Evolutionary conservation across 2,888 invertebrate genomes (phyloP).

Genomic region (Acronicta leporina): DNA sequence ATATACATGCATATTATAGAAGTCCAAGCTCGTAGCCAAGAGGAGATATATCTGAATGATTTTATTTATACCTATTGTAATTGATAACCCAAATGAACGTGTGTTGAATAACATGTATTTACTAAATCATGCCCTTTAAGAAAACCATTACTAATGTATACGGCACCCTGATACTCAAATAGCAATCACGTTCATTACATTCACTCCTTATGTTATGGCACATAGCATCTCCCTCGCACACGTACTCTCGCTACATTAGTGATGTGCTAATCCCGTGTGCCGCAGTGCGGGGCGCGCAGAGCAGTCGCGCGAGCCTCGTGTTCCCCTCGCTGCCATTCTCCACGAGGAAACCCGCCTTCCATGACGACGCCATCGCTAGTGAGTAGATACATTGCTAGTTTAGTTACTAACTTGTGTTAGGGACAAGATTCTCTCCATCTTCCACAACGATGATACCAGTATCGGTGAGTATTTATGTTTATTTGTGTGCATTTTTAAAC

Average conservation of each 20-base stretch:
- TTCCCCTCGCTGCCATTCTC: slow-evolving; percentile 92
- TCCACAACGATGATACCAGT: too few relatives aligned
- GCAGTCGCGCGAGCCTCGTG: slow-evolving; percentile 93
- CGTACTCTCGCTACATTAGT: slow-evolving; percentile 14
- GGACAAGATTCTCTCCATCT: neutral
- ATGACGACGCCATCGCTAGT: slow-evolving; percentile 86
- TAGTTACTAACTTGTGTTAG: neutral
- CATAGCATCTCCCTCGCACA: neutral
- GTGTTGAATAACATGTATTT: neutral
- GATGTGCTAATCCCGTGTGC: slow-evolving; percentile 44
- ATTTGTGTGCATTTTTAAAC: neutral
- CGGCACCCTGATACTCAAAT: neutral
- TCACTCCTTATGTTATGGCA: neutral
- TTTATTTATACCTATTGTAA: too few relatives aligned
- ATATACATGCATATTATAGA: too few relatives aligned
- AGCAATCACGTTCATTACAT: neutral
- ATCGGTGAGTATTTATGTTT: neutral
- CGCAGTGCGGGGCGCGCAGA: slow-evolving; percentile 90
- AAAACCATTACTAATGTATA: too few relatives aligned
- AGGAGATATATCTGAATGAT: too few relatives aligned
- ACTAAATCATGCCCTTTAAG: too few relatives aligned
- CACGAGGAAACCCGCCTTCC: slow-evolving; percentile 87
- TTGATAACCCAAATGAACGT: too few relatives aligned
- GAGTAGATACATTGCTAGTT: slow-evolving; percentile 62
- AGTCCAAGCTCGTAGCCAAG: too few relatives aligned